Conservation (phyloP, 2,797 vertebrate genomes). For the Coregonus suidteri region DNA sequence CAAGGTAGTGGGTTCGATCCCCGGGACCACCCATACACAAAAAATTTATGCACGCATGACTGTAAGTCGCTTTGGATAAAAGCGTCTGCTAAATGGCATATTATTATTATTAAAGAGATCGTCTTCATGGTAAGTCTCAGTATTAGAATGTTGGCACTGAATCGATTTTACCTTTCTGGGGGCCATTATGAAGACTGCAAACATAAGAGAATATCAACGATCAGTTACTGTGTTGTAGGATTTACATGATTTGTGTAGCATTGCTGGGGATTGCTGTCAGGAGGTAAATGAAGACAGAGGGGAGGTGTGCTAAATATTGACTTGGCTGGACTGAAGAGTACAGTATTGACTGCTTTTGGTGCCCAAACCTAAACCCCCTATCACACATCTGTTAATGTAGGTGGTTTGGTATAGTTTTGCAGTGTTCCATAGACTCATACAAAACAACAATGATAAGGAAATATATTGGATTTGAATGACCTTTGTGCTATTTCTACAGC, state of each 20-base stretch:
- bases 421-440: not conserved
- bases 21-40: no score
- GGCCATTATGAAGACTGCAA: not conserved
- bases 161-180: not conserved
- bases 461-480: not conserved
- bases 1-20: no score
- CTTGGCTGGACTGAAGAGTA: slow-evolving; percentile 27
- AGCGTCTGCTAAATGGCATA: no score
- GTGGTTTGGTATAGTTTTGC: not conserved
- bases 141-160: not conserved
- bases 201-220: not conserved
- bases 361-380: not conserved
- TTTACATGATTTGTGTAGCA: slow-evolving; percentile 2
- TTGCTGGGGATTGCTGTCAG: slow-evolving; percentile 18
- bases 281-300: slow-evolving; percentile 39
- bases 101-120: not conserved
- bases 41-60: no score
- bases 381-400: not conserved
- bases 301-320: slow-evolving; percentile 34
- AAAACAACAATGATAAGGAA: not conserved
- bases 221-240: not conserved
- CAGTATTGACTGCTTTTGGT: slow-evolving; percentile 32
- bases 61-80: no score
- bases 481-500: not conserved
- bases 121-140: not conserved